These are phyloP conservation scores for Bradypodion pumilum DNA, from an alignment of 2,797 vertebrate genomes.

Conservation along the genomic window DNA sequence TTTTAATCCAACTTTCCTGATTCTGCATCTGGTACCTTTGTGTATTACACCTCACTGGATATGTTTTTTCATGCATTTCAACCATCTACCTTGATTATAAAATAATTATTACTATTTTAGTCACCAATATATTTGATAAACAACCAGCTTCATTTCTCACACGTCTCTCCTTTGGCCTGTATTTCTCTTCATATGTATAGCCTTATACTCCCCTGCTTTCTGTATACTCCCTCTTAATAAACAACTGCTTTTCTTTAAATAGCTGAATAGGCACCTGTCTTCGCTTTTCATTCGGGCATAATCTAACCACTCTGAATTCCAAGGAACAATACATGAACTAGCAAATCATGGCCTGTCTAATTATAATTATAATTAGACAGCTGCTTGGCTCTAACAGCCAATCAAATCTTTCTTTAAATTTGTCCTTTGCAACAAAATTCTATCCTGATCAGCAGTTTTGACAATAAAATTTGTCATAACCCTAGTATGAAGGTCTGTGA, in stretches of 20 bases:
- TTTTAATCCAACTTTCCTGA: too few species aligned
- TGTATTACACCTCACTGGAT: too few species aligned
- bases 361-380: background rate
- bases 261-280: slow-evolving; percentile 27
- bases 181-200: background rate
- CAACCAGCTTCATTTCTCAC: background rate
- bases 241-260: background rate
- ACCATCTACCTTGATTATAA: background rate
- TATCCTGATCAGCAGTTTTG: background rate
- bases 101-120: background rate
- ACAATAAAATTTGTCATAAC: background rate
- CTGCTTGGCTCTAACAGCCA: background rate
- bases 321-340: background rate
- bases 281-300: slow-evolving; percentile 11
- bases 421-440: background rate
- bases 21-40: too few species aligned
- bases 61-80: background rate
- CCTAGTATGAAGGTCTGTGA: slow-evolving; percentile 1
- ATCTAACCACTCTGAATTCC: background rate
- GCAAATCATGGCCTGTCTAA: background rate
- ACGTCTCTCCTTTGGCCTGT: background rate
- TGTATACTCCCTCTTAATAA: background rate
- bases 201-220: background rate
- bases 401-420: background rate
- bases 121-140: background rate